These are phyloP conservation scores for Eulemur mongoz DNA, from an alignment of 2,797 vertebrate species.

Conservation along the genomic window DNA sequence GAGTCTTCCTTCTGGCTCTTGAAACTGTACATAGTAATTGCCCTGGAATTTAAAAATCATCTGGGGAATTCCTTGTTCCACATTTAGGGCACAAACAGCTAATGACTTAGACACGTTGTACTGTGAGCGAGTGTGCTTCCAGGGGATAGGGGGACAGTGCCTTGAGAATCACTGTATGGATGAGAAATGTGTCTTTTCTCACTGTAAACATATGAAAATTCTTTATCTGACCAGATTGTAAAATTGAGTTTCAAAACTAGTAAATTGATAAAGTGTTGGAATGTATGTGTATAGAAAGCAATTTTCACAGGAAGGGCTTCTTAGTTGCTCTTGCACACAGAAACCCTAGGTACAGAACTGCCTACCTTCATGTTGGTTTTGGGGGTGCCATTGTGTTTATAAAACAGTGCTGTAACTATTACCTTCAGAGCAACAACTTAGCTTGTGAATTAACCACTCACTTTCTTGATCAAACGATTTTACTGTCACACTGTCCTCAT, in stretches of 20 bases:
- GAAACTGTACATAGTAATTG: conserved; percentile 72
- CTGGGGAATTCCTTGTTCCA: conserved; percentile 75
- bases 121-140: background rate
- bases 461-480: background rate
- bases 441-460: background rate
- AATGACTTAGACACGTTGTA: conserved; percentile 59
- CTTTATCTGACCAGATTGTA: background rate
- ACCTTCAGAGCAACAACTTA: background rate
- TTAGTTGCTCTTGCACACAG: background rate
- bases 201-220: background rate
- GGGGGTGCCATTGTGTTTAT: background rate
- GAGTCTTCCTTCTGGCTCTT: conserved; percentile 65
- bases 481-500: background rate
- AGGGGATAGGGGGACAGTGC: background rate
- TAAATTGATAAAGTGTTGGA: background rate
- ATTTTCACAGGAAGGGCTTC: background rate
- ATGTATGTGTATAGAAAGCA: background rate
- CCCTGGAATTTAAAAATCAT: conserved; percentile 80
- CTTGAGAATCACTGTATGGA: background rate
- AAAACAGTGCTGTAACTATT: background rate
- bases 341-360: background rate
- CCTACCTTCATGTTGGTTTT: background rate
- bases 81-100: conserved; percentile 74
- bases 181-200: conserved; percentile 25
- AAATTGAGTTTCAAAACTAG: conserved; percentile 24